A percentile compares a stretch with the other conserved stretches of the same genome.
These are phyloP conservation scores for Verasper variegatus DNA, from an alignment of 2,113 vertebrate species.

Conservation along the genomic window DNA sequence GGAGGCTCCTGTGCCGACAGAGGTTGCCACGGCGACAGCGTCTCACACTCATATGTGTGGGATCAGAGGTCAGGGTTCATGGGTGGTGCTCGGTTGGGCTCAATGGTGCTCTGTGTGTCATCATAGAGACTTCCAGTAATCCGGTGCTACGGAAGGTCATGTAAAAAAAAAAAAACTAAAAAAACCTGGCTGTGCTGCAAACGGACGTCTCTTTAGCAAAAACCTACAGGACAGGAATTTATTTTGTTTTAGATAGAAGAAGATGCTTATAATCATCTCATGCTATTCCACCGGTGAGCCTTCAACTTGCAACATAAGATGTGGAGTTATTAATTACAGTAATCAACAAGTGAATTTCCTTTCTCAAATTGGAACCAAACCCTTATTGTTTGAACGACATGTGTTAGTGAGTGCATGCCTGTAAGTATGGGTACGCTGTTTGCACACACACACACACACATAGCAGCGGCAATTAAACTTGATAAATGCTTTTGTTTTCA, in stretches of 20 bases:
- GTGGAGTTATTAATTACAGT: slow-evolving; percentile 35
- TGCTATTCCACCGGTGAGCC: slow-evolving; percentile 18
- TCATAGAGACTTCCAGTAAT: slow-evolving; percentile 67
- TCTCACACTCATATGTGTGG: slow-evolving; percentile 76
- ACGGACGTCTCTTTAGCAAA: background rate
- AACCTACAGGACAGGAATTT: background rate
- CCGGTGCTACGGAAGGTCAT: slow-evolving; percentile 48
- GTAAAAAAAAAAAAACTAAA: slow-evolving; percentile 26
- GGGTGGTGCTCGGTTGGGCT: slow-evolving; percentile 62
- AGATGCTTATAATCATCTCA: slow-evolving; percentile 9
- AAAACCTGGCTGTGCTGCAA: background rate
- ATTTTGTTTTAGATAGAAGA: slow-evolving; percentile 17
- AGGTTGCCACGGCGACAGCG: slow-evolving; percentile 50
- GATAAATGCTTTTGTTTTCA: slow-evolving; percentile 72
- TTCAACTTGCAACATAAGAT: background rate
- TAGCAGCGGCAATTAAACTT: slow-evolving; percentile 60
- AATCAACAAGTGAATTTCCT: slow-evolving; percentile 24
- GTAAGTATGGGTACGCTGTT: slow-evolving; percentile 31
- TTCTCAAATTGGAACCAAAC: slow-evolving; percentile 51
- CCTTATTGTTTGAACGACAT: slow-evolving; percentile 22
- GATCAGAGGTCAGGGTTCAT: slow-evolving; percentile 77
- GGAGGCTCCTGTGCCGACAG: slow-evolving; percentile 37
- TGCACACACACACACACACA: slow-evolving; percentile 6
- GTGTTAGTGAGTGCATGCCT: slow-evolving; percentile 28
- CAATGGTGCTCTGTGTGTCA: slow-evolving; percentile 79